Evolutionary conservation across 2,888 invertebrate genomes (phyloP), one percentile per base, ranked within the genome.

Genomic region (Neoitamus cyanurus): DNA sequence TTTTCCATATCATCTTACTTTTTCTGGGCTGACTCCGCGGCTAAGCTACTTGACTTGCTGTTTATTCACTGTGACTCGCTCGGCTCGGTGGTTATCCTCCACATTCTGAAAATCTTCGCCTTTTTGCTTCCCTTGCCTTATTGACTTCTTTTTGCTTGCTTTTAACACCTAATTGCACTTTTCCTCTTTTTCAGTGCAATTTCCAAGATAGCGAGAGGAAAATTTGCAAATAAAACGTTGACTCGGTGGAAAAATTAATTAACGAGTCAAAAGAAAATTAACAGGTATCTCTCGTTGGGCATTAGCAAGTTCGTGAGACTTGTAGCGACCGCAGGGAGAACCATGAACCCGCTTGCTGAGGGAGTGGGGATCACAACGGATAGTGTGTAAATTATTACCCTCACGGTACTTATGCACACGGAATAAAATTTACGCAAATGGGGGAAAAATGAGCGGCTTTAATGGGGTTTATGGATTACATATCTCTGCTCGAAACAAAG

Each of bases 151-250:
- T 77, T 77, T 70, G 34, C 70, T 70, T 31, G 2, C 0, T 70
- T 77, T 77, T 77, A 9, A 77, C 42, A 37, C 77, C 42, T 77
- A 77, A 77, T 77, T 77, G 77, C 46, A 77, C 37, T 77, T 77
- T 77, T 77, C 77, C 77, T 46, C 77, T 25, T 46, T 77, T 46
- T 77, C 46, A 42, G 46, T 77, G 25, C 30, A 77, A 42, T 77
- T 77, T 77, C 36, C 28, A 37, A 42, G 25, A 77, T 77, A 46
- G 25, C 15, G 42, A 42, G 28, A 42, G 42, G 77, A 77, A 77
- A 77, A 46, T 77, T 77, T 46, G 30, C 46, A 77, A 77, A 77
- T 46, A 28, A 77, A 28, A 77, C 30, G 36, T 77, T 42, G 37
- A 77, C 46, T 37, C 42, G 28, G 28, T 25, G 42, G 36, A 77